Percentiles rank a stretch among this genome's conserved stretches.
These are phyloP conservation scores for Nymphicus hollandicus DNA, from an alignment of 2,113 vertebrate species.

Conservation along the genomic window DNA sequence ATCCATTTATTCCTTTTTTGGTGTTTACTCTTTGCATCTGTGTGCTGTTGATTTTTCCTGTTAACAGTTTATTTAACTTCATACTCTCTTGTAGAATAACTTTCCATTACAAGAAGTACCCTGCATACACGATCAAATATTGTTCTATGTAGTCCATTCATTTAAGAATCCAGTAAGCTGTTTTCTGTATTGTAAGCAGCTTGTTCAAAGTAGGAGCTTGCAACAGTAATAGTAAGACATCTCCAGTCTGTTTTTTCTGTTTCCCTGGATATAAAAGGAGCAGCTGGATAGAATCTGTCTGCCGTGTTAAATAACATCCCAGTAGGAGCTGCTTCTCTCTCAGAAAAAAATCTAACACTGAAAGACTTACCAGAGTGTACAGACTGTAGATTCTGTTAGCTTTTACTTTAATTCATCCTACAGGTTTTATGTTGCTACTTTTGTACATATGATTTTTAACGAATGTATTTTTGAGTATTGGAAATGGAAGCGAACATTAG, in stretches of 20 bases:
- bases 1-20: not conserved
- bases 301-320: slow-evolving; percentile 10
- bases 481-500: not conserved
- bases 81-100: not conserved
- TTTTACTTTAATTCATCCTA: not conserved
- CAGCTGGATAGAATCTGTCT: slow-evolving; percentile 7
- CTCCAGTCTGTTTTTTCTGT: not conserved
- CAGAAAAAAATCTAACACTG: not conserved
- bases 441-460: not conserved
- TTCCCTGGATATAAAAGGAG: slow-evolving; percentile 7
- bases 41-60: not conserved
- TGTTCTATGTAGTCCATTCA: not conserved
- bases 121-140: not conserved
- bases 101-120: not conserved
- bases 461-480: not conserved
- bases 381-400: not conserved
- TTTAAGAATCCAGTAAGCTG: slow-evolving; percentile 6
- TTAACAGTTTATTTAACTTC: slow-evolving; percentile 17
- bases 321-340: not conserved
- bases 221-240: not conserved
- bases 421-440: not conserved
- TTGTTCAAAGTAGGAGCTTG: slow-evolving; percentile 36
- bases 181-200: slow-evolving; percentile 10
- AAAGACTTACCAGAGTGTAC: not conserved
- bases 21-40: not conserved